Percentiles rank a stretch among this genome's conserved stretches.
Evolutionary conservation across 2,888 invertebrate genomes (phyloP).

Genomic region (Hirtodrosophila cameraria): DNA sequence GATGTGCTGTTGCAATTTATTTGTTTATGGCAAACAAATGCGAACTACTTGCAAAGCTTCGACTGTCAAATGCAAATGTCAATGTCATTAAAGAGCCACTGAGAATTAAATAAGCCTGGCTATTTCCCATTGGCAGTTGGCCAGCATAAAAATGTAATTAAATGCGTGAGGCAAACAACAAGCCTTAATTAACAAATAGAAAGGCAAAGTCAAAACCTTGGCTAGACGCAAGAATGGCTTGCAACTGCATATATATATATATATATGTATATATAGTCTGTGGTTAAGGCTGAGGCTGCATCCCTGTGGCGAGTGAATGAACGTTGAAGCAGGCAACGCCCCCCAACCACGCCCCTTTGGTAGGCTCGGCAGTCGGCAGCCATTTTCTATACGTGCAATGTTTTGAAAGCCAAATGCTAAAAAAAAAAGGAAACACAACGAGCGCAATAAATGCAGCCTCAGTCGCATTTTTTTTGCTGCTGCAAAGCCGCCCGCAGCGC

Average conservation of each 20-base stretch:
- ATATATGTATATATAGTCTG: background rate
- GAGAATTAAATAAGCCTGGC: constrained; percentile 54
- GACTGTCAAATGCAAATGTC: constrained; percentile 63
- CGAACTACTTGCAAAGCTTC: constrained; percentile 42
- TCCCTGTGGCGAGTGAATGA: constrained; percentile 63
- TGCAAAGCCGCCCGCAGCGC: constrained; percentile 59
- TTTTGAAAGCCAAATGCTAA: constrained; percentile 72
- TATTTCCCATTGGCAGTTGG: constrained; percentile 31
- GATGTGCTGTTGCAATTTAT: constrained; percentile 65
- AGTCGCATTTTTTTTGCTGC: constrained; percentile 49
- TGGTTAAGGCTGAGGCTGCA: background rate
- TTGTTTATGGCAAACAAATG: constrained; percentile 53
- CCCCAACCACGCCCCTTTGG: constrained; percentile 30
- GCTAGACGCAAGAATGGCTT: constrained; percentile 52
- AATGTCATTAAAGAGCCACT: constrained; percentile 68
- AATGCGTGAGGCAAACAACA: constrained; percentile 63
- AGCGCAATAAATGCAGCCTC: constrained; percentile 74
- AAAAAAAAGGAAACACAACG: constrained; percentile 50
- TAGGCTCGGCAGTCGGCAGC: constrained; percentile 61
- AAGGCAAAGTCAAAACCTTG: constrained; percentile 68
- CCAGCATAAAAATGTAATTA: constrained; percentile 70
- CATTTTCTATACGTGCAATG: constrained; percentile 68
- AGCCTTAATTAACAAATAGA: constrained; percentile 76
- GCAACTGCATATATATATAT: constrained; percentile 5
- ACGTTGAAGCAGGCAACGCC: constrained; percentile 66